These are phyloP conservation scores for Pseudorasbora parva DNA, from an alignment of 2,113 vertebrate species.

Conservation along the genomic window DNA sequence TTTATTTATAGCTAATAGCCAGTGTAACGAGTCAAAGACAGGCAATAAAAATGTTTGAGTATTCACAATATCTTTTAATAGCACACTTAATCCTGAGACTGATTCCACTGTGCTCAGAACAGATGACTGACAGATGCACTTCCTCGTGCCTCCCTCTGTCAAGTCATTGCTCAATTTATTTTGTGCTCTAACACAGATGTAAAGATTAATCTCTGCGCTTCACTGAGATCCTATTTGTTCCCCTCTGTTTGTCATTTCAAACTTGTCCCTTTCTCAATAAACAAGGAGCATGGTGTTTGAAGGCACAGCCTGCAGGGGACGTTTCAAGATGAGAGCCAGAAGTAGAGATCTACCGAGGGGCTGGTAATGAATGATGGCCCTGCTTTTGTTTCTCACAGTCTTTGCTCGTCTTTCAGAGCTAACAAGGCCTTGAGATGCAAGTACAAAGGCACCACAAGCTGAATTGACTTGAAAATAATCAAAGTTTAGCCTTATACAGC, in stretches of 20 bases:
- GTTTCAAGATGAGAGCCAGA: slow-evolving; percentile 23
- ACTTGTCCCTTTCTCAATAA: slow-evolving; percentile 43
- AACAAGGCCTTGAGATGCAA: slow-evolving; percentile 30
- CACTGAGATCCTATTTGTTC: slow-evolving; percentile 26
- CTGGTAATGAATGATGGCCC: slow-evolving; percentile 52
- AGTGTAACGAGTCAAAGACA: background rate
- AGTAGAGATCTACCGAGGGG: slow-evolving; percentile 14
- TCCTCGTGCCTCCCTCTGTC: background rate
- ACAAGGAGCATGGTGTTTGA: slow-evolving; percentile 31
- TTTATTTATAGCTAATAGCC: background rate
- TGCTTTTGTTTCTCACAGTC: slow-evolving; percentile 36
- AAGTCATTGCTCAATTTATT: slow-evolving; percentile 31
- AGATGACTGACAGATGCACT: slow-evolving; percentile 2
- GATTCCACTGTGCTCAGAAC: background rate
- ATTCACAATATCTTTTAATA: slow-evolving; percentile 11
- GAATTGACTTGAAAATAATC: background rate
- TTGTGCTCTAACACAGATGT: slow-evolving; percentile 29
- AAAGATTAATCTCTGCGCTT: slow-evolving; percentile 3
- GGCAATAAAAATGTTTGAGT: background rate
- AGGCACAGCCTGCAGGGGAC: slow-evolving; percentile 42
- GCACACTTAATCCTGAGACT: slow-evolving; percentile 18
- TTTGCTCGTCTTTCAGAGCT: slow-evolving; percentile 32
- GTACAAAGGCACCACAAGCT: background rate
- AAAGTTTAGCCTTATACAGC: background rate
- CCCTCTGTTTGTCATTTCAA: slow-evolving; percentile 29